phyloP scores from a whole-genome alignment of 2,797 vertebrate species.

The Chromobotia macracanthus region DNA sequence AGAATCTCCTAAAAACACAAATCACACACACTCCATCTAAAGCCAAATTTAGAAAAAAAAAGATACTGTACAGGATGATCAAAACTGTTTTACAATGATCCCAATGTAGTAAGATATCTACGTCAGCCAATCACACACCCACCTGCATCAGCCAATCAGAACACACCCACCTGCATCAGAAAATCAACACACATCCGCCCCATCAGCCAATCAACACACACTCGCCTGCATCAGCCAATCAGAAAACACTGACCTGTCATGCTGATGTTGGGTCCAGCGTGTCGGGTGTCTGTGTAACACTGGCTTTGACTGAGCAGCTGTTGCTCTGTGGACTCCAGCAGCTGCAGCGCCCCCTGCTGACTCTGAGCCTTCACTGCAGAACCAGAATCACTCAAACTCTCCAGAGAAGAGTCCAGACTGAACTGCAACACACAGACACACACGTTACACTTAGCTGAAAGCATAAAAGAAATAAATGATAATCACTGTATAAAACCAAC shows the following conservation, averaged over 20 bases:
- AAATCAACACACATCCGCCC: conserved; percentile 14
- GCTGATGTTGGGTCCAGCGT: conserved; percentile 86
- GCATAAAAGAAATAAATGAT: no score
- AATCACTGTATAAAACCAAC: no score
- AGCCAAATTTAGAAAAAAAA: no score
- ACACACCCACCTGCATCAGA: neutral
- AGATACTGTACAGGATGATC: no score
- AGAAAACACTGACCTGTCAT: conserved; percentile 79
- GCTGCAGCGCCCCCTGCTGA: conserved; percentile 65
- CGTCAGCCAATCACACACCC: no score
- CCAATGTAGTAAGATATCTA: no score
- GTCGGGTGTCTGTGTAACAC: conserved; percentile 70
- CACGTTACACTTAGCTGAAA: no score
- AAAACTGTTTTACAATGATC: no score
- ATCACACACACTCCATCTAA: neutral
- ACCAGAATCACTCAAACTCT: conserved; percentile 72
- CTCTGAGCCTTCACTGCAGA: conserved; percentile 69
- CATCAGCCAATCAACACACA: neutral
- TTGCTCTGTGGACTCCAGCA: conserved; percentile 73
- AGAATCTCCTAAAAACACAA: conserved; percentile 78
- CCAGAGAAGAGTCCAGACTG: conserved; percentile 68
- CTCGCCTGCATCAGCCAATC: neutral
- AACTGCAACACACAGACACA: conserved; percentile 74
- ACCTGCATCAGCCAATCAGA: neutral
- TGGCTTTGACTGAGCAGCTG: conserved; percentile 81